A percentile compares a stretch with the other conserved stretches of the same genome.
These are phyloP conservation scores for Nezara viridula DNA, from an alignment of 2,888 invertebrate genomes.

Conservation along the genomic window DNA sequence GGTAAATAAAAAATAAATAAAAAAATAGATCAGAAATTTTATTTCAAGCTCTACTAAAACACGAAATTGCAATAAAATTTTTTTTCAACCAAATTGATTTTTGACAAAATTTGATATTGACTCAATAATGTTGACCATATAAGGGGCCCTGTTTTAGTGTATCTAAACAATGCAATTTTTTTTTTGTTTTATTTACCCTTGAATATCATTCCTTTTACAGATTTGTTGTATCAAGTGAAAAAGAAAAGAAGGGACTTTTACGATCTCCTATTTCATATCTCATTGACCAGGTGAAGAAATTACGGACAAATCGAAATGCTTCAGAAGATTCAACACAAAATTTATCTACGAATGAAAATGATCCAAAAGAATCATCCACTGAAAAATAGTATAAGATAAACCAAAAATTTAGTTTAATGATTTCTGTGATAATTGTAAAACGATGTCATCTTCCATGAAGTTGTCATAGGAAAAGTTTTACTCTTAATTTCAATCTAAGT, in stretches of 20 bases:
- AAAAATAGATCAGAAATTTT: no score
- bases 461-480: background rate
- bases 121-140: no score
- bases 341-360: background rate
- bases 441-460: background rate
- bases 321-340: background rate
- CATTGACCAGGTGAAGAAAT: constrained; percentile 4
- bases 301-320: background rate
- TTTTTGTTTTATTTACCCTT: background rate
- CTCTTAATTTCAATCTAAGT: background rate
- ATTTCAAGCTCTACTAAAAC: no score
- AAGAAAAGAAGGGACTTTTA: constrained; percentile 57
- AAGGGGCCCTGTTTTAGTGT: no score
- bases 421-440: constrained; percentile 32
- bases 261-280: constrained; percentile 44
- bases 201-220: constrained; percentile 52
- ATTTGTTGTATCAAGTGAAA: constrained; percentile 57
- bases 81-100: no score
- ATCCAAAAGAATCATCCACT: background rate
- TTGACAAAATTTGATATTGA: no score
- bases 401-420: constrained; percentile 5
- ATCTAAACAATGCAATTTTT: no score
- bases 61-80: no score
- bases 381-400: constrained; percentile 33
- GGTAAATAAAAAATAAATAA: no score